A percentile compares a stretch with the other conserved stretches of the same genome.
Evolutionary conservation across 2,888 invertebrate species (phyloP).

Genomic region (Acrobeloides nanus): DNA sequence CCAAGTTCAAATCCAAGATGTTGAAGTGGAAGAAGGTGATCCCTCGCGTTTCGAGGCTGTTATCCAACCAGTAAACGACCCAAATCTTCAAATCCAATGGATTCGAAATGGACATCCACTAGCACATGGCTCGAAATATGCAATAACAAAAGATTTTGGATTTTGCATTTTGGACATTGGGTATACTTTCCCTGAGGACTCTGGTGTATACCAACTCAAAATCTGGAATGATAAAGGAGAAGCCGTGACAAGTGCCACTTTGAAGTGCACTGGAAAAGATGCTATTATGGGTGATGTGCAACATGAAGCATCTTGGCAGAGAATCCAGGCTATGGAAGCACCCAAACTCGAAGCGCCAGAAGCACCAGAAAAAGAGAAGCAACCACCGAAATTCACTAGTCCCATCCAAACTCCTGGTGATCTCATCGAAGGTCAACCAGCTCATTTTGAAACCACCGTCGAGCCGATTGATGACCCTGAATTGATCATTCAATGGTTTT

Average conservation of each 20-base stretch:
- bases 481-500: constrained; percentile 79
- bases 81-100: constrained; percentile 65
- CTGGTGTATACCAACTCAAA: constrained; percentile 88
- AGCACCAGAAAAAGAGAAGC: constrained; percentile 55
- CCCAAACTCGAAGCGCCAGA: constrained; percentile 46
- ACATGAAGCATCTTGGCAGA: constrained; percentile 84
- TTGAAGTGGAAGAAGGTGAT: constrained; percentile 68
- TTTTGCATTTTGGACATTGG: constrained; percentile 80
- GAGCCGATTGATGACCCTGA: constrained; percentile 66
- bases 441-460: constrained; percentile 80
- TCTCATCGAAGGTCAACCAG: constrained; percentile 76
- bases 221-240: constrained; percentile 85
- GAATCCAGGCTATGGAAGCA: constrained; percentile 56
- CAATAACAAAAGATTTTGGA: constrained; percentile 92
- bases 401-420: constrained; percentile 63
- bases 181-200: constrained; percentile 74
- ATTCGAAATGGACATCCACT: constrained; percentile 51
- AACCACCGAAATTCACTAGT: constrained; percentile 37
- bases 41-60: constrained; percentile 88
- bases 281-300: constrained; percentile 79
- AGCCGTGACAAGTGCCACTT: constrained; percentile 65
- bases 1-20: constrained; percentile 78
- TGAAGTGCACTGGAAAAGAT: constrained; percentile 38
- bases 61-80: constrained; percentile 83
- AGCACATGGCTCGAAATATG: constrained; percentile 50